These are phyloP conservation scores for Kryptolebias marmoratus DNA, from an alignment of 2,113 vertebrate genomes.

Conservation along the genomic window DNA sequence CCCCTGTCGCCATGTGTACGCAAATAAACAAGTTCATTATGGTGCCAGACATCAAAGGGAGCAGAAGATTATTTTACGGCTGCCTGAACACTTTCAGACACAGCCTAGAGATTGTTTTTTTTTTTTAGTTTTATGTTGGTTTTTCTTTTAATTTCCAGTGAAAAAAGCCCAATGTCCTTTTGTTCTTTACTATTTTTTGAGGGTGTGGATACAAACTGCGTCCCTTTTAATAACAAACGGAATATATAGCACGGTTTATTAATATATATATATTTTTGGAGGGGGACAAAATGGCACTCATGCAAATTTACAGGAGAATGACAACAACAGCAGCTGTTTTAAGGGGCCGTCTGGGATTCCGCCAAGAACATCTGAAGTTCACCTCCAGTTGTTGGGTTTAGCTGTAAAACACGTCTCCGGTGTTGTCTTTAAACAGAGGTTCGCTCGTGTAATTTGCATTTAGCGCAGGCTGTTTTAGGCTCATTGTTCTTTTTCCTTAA, in stretches of 20 bases:
- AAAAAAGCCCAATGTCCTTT: conserved; percentile 24
- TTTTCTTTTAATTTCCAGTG: conserved; percentile 2
- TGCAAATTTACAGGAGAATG: conserved; percentile 24
- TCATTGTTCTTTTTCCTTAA: conserved; percentile 19
- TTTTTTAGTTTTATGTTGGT: conserved; percentile 23
- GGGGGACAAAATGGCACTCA: conserved; percentile 26
- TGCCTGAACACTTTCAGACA: conserved; percentile 4
- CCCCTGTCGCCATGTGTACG: conserved; percentile 23
- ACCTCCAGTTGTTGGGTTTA: conserved; percentile 31
- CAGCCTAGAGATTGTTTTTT: neutral
- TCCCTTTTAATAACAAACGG: neutral
- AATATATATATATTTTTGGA: conserved; percentile 10
- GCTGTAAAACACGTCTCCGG: neutral
- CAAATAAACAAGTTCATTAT: conserved; percentile 74
- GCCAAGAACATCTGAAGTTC: conserved; percentile 42
- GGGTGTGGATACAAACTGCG: conserved; percentile 6
- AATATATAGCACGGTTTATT: neutral
- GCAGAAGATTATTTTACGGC: conserved; percentile 24
- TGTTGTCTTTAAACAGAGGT: conserved; percentile 24
- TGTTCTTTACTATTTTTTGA: neutral
- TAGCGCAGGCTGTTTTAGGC: conserved; percentile 10
- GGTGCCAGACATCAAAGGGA: conserved; percentile 56
- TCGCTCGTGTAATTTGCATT: conserved; percentile 6
- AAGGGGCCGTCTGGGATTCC: conserved; percentile 18
- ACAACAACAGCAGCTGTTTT: conserved; percentile 41